A percentile compares a stretch with the other conserved stretches of the same genome.
Conservation (phyloP, 2,113 vertebrate genomes). For the Neogale vison region DNA sequence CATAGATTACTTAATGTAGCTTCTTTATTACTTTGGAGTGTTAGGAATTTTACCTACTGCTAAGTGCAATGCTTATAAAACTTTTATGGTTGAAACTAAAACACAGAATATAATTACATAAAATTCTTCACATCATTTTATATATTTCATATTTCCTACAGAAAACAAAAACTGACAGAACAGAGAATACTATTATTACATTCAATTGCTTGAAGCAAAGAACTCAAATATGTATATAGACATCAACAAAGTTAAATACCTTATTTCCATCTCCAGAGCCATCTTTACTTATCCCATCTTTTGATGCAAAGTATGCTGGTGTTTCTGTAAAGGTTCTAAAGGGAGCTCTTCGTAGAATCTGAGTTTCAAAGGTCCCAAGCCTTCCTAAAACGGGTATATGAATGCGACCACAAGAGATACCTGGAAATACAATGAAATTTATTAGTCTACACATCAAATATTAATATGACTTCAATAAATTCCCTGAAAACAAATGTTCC, state of each 20-base stretch:
- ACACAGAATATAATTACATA: conserved; percentile 34
- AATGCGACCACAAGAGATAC: conserved; percentile 89
- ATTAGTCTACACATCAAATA: conserved; percentile 20
- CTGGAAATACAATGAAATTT: conserved; percentile 77
- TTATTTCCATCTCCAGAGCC: conserved; percentile 92
- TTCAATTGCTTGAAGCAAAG: conserved; percentile 27
- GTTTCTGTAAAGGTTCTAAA: conserved; percentile 92
- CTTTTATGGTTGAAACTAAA: conserved; percentile 7
- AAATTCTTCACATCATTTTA: conserved; percentile 28
- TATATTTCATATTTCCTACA: conserved; percentile 40
- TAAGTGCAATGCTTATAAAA: conserved; percentile 30
- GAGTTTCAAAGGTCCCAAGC: conserved; percentile 87
- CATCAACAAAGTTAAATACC: conserved; percentile 83
- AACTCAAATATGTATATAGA: not conserved
- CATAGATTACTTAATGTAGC: not conserved
- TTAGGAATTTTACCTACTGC: not conserved
- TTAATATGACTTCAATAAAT: not conserved
- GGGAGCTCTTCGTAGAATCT: conserved; percentile 83
- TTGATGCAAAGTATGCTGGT: conserved; percentile 91
- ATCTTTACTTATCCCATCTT: conserved; percentile 93
- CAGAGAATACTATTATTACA: not conserved
- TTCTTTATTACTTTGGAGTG: not conserved
- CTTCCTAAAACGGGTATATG: conserved; percentile 90
- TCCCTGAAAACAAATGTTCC: not conserved
- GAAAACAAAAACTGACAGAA: not conserved